Percentiles rank a stretch among this genome's conserved stretches.
These are phyloP conservation scores for Spilogale gracilis DNA, from an alignment of 2,113 vertebrate species.

Conservation along the genomic window DNA sequence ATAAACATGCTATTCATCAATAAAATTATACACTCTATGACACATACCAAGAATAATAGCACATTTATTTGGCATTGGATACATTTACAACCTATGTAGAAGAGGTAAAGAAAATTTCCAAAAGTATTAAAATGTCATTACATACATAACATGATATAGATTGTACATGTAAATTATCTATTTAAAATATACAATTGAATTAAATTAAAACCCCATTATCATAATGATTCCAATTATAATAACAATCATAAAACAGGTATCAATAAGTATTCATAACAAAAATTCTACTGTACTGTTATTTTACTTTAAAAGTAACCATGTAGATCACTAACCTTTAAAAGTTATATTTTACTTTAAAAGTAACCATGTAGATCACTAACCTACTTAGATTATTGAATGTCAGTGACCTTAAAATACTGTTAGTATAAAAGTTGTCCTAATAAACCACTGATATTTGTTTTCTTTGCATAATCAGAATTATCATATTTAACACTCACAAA, in stretches of 20 bases:
- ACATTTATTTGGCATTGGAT: neutral
- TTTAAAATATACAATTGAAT: neutral
- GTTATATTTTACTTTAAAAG: neutral
- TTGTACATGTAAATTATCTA: neutral
- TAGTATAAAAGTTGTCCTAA: neutral
- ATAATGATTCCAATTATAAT: neutral
- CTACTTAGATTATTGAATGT: neutral
- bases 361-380: neutral
- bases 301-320: neutral
- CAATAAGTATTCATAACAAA: neutral
- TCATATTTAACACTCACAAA: neutral
- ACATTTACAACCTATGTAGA: neutral
- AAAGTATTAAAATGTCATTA: neutral
- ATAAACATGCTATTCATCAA: neutral
- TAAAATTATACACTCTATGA: neutral
- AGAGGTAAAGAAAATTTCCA: conserved; percentile 1
- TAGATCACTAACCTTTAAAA: neutral
- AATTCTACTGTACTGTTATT: neutral
- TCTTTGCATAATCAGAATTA: neutral
- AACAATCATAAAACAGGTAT: neutral
- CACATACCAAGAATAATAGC: neutral
- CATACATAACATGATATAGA: neutral
- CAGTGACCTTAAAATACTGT: neutral
- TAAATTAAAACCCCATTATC: neutral
- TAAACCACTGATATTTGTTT: neutral